phyloP scores from a whole-genome alignment of 2,113 vertebrate genomes.

The Ptychochromis oligacanthus region DNA sequence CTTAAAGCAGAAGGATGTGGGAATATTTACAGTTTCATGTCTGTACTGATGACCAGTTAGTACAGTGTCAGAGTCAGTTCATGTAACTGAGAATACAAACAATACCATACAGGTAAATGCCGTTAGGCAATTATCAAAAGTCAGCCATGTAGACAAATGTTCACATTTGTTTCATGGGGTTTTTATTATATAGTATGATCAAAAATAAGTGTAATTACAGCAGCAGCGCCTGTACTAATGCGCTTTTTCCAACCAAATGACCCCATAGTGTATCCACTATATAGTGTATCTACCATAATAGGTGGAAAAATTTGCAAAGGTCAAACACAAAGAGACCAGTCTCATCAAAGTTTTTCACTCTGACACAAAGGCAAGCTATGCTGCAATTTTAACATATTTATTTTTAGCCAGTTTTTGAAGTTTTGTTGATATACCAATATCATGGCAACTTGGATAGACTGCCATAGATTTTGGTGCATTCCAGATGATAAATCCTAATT shows the following conservation, averaged over 20 bases:
- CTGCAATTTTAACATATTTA: background rate
- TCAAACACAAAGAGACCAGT: background rate
- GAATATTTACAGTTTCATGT: background rate
- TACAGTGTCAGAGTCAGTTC: background rate
- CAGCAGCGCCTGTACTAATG: background rate
- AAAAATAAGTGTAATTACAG: slow-evolving; percentile 18
- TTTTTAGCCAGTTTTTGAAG: accelerated
- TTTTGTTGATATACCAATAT: background rate
- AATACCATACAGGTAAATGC: background rate
- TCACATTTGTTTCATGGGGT: slow-evolving; percentile 1
- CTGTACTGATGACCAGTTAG: background rate
- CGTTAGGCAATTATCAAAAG: background rate
- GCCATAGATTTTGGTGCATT: background rate
- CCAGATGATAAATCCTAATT: background rate
- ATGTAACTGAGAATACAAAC: background rate
- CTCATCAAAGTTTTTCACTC: background rate
- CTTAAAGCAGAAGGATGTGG: background rate
- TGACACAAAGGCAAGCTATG: background rate
- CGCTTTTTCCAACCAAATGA: background rate
- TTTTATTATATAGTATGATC: slow-evolving; percentile 38
- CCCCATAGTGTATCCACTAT: background rate
- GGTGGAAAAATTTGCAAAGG: background rate
- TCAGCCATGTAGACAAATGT: background rate
- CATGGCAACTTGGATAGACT: background rate
- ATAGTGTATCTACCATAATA: background rate